Evolutionary conservation across 1,140 invertebrate genomes (phyloP).

Genomic region (Asbolus verrucosus): DNA sequence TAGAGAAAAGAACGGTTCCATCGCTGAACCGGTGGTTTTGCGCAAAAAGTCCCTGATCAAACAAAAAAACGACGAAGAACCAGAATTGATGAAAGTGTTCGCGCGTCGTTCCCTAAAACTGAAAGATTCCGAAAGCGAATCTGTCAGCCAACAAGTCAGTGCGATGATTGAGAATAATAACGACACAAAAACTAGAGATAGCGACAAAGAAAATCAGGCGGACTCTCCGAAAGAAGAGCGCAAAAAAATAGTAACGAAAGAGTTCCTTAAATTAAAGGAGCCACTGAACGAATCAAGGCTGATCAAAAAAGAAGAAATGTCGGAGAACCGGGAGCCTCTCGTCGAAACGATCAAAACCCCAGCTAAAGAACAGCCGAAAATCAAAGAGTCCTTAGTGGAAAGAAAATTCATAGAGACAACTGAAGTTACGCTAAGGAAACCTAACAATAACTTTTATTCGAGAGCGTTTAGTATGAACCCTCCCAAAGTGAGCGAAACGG

Average conservation of each 20-base stretch:
- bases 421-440: conserved; percentile 54
- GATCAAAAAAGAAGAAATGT: conserved; percentile 38
- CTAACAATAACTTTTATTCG: conserved; percentile 51
- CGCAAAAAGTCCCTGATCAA: conserved; percentile 70
- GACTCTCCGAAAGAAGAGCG: conserved; percentile 64
- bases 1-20: conserved; percentile 20
- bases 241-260: conserved; percentile 61
- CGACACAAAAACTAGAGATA: conserved; percentile 70
- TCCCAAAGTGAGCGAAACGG: conserved; percentile 50
- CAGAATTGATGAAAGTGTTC: conserved; percentile 84
- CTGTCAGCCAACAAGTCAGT: conserved; percentile 69
- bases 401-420: conserved; percentile 61
- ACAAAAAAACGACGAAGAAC: conserved; percentile 72
- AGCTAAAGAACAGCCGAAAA: conserved; percentile 58
- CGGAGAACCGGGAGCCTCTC: conserved; percentile 51
- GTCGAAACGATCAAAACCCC: conserved; percentile 58
- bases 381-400: conserved; percentile 65
- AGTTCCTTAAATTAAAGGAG: conserved; percentile 36
- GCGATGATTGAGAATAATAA: conserved; percentile 63
- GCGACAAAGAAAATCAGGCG: conserved; percentile 76
- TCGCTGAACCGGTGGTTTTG: conserved; percentile 65
- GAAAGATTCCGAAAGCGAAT: conserved; percentile 75
- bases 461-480: conserved; percentile 56
- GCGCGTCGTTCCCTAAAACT: conserved; percentile 80
- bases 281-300: conserved; percentile 54